Base-by-base conservation (phyloP, 1,140 invertebrate genomes). In the Ceratitis capitata region DNA sequence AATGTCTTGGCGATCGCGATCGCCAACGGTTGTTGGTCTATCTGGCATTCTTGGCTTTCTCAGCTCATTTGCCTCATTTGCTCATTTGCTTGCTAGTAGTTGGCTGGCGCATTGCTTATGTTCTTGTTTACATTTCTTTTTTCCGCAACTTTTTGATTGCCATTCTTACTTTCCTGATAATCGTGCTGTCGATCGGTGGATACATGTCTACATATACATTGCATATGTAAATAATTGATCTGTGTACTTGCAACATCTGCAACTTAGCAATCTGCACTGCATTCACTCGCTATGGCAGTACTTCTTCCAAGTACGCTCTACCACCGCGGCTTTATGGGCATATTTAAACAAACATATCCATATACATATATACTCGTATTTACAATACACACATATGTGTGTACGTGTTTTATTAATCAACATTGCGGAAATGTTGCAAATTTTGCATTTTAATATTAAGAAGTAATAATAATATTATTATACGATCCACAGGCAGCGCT, bases 401-500 rank as follows among this genome's bases (percentile, higher is more conserved):
- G 23, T 32, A 61, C 58, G 26, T 61, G 58, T 61, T 61, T 19
- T 19, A 16, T 16, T 69, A 29, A 69, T 69, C 61, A 69, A 69
- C 61, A 39, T 14, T 19, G 26, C 16, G 32, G 61, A 69, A 69
- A 39, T 69, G 29, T n/a, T 69, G 61, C 32, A 32, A 69, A 69
- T 89, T n/a, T 90, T 90, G 89, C 89, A 90, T 90, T 90, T 90
- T 90, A 90, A 90, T 90, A 90, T 90, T 90, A 90, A 90, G 90
- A 90, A 90, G 90, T 90, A 90, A 90, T 88, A 90, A 90, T 53
- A 90, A 89, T 88, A 90, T 88, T 89, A 90, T 53, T 90, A 89
- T 88, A 84, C 35, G 56, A 16, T 6, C 23, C 45, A n/a, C 88
- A 32, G n/a, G 26, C 58, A 32, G 61, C 29, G 32, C 26, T 19